phyloP scores from a whole-genome alignment of 2,113 vertebrate species.

The Cynopterus brachyotis region DNA sequence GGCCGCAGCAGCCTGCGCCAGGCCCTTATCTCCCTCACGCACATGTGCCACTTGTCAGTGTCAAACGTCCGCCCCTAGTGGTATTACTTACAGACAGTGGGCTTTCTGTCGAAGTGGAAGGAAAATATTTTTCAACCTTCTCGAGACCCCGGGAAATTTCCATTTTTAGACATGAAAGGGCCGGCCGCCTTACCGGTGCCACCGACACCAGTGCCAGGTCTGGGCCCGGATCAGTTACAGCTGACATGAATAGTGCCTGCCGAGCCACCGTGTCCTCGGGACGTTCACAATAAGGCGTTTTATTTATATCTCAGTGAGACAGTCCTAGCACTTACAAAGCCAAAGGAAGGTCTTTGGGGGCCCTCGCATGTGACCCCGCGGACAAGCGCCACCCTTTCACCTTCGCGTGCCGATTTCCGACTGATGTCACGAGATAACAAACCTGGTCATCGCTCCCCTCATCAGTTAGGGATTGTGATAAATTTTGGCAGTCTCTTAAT shows the following conservation, averaged over 20 bases:
- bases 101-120: not conserved
- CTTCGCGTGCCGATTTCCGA: not conserved
- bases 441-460: not conserved
- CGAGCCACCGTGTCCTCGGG: not conserved
- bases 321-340: not conserved
- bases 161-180: not conserved
- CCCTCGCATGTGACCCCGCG: not conserved
- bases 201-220: not conserved
- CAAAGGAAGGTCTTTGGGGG: not conserved
- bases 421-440: not conserved
- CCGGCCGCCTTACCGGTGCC: not conserved
- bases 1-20: not conserved
- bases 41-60: not conserved
- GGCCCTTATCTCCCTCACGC: not conserved
- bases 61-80: not conserved
- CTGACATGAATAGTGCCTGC: not conserved
- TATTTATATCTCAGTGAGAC: constrained; percentile 56
- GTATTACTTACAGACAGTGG: not conserved
- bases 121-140: constrained; percentile 22
- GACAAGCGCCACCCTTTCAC: not conserved
- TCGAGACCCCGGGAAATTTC: not conserved
- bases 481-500: not conserved
- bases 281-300: not conserved
- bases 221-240: constrained; percentile 1
- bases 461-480: not conserved